phyloP scores from a whole-genome alignment of 2,888 invertebrate species.

The Leptarthrus brevirostris region DNA sequence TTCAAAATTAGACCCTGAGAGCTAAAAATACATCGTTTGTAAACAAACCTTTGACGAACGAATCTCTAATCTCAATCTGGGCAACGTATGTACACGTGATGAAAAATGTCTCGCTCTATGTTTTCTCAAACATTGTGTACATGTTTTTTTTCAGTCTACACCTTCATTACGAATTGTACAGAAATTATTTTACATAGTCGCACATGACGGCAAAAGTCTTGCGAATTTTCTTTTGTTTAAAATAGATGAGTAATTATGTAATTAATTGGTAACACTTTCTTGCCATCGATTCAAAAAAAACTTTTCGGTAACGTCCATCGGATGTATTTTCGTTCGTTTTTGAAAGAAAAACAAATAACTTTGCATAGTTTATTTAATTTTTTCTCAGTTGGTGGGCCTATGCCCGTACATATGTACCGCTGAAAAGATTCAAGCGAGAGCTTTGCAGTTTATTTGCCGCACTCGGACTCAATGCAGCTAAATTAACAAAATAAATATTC shows the following conservation, averaged over 20 bases:
- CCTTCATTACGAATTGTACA: background rate
- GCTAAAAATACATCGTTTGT: slow-evolving; percentile 24
- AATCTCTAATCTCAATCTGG: slow-evolving; percentile 1
- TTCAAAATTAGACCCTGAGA: slow-evolving; percentile 34
- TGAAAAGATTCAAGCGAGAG: no score
- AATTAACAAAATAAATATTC: no score
- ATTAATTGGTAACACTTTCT: slow-evolving; percentile 21
- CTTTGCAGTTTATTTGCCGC: no score
- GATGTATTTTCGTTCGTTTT: slow-evolving; percentile 10
- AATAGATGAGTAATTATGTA: slow-evolving; percentile 38
- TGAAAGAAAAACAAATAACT: no score
- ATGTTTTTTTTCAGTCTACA: slow-evolving; percentile 2
- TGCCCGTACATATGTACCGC: no score
- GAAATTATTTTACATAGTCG: background rate
- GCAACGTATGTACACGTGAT: slow-evolving; percentile 31
- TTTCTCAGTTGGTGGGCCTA: no score
- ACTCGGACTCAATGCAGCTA: no score
- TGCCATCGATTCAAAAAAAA: background rate
- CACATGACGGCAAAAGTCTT: background rate
- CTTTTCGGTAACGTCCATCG: background rate
- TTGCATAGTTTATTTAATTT: no score
- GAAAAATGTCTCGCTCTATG: slow-evolving; percentile 13
- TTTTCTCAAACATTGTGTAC: background rate
- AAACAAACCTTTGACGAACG: slow-evolving; percentile 34
- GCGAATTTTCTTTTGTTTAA: slow-evolving; percentile 32